Conservation (phyloP, 2,113 vertebrate genomes). For the Vimba vimba region DNA sequence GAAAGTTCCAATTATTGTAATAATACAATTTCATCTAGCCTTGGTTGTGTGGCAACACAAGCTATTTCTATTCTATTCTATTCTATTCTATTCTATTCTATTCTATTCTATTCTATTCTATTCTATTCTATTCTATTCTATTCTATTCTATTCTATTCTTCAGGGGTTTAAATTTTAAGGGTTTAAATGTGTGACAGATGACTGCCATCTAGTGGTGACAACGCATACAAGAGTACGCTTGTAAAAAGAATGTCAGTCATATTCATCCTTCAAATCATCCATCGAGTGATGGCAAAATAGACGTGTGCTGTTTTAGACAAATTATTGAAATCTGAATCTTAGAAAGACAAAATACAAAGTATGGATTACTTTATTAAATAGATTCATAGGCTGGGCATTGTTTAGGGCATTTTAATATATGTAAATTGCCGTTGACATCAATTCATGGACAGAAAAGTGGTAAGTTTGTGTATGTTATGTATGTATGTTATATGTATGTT, state of each 20-base stretch:
- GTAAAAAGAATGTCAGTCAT: neutral
- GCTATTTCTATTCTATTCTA: neutral
- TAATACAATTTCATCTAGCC: neutral
- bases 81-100: neutral
- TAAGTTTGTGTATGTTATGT: neutral
- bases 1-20: neutral
- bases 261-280: neutral
- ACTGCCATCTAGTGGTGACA: slow-evolving; percentile 28
- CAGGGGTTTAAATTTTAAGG: neutral
- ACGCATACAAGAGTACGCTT: neutral
- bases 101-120: neutral
- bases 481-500: neutral
- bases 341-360: neutral
- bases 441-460: neutral
- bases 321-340: neutral
- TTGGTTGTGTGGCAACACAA: neutral
- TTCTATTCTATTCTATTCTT: slow-evolving; percentile 9
- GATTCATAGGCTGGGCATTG: no score
- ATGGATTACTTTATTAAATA: neutral
- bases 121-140: neutral
- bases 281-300: neutral
- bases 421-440: neutral
- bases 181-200: neutral
- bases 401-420: neutral
- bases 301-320: no score